These are phyloP conservation scores for Esox masquinongy DNA, from an alignment of 2,797 vertebrate genomes.

Conservation along the genomic window DNA sequence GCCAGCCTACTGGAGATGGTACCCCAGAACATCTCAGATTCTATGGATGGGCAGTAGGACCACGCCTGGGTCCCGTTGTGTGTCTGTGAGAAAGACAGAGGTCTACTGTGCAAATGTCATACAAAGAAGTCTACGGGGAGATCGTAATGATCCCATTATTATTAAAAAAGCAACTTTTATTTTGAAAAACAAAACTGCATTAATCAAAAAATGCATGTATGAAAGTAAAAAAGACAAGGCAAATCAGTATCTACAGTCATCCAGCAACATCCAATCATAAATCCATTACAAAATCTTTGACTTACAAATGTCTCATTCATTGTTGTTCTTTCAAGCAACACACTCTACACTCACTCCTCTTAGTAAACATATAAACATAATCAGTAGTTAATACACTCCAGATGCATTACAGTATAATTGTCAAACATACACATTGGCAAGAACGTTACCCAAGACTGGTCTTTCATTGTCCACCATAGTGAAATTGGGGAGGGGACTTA, in stretches of 20 bases:
- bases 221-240: background rate
- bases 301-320: background rate
- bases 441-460: background rate
- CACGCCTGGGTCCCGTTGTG: background rate
- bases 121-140: background rate
- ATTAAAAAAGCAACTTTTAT: background rate
- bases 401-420: background rate
- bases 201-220: background rate
- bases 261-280: background rate
- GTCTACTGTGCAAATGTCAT: background rate
- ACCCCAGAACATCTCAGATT: slow-evolving; percentile 26
- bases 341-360: background rate
- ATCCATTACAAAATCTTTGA: background rate
- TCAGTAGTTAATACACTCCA: background rate
- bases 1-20: slow-evolving; percentile 66
- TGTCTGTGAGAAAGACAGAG: background rate
- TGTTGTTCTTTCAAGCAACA: background rate
- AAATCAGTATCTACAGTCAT: background rate
- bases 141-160: background rate
- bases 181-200: background rate
- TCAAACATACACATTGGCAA: background rate
- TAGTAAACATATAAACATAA: background rate
- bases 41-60: background rate
- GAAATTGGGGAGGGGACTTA: too few species aligned
- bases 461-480: background rate